Conservation (phyloP, 2,113 vertebrate genomes). For the Zosterops borbonicus region DNA sequence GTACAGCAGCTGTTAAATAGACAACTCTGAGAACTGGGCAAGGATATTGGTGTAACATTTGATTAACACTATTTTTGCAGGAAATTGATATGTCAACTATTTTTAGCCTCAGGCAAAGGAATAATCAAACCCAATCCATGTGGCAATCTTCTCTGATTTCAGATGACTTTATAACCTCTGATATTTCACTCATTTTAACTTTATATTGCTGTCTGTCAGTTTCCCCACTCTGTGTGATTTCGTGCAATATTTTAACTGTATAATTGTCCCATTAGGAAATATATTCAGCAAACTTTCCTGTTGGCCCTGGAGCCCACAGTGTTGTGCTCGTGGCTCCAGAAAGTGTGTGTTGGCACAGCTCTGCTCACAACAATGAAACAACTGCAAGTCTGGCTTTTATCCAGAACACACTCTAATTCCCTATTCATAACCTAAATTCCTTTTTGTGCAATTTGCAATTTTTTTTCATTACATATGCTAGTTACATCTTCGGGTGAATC, state of each 20-base stretch:
- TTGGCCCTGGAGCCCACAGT: background rate
- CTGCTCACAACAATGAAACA: background rate
- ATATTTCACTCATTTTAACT: background rate
- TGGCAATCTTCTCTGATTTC: background rate
- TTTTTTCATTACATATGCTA: background rate
- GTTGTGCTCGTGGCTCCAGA: background rate
- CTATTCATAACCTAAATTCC: background rate
- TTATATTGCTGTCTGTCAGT: background rate
- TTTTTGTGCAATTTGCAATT: background rate
- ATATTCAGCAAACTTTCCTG: background rate
- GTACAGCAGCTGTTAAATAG: constrained; percentile 36
- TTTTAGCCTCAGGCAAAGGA: constrained; percentile 27
- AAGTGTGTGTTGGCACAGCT: background rate
- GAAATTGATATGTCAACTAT: background rate
- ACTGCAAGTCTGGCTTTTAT: background rate
- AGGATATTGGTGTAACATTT: background rate
- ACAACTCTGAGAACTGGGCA: background rate
- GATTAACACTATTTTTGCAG: constrained; percentile 12
- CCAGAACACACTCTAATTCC: background rate
- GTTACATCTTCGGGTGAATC: background rate
- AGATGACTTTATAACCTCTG: background rate
- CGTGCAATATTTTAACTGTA: background rate
- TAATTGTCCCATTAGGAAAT: background rate
- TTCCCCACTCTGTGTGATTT: background rate
- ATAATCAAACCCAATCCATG: background rate